phyloP scores from a whole-genome alignment of 2,113 vertebrate genomes.

The Gallinago paraguaiae region DNA sequence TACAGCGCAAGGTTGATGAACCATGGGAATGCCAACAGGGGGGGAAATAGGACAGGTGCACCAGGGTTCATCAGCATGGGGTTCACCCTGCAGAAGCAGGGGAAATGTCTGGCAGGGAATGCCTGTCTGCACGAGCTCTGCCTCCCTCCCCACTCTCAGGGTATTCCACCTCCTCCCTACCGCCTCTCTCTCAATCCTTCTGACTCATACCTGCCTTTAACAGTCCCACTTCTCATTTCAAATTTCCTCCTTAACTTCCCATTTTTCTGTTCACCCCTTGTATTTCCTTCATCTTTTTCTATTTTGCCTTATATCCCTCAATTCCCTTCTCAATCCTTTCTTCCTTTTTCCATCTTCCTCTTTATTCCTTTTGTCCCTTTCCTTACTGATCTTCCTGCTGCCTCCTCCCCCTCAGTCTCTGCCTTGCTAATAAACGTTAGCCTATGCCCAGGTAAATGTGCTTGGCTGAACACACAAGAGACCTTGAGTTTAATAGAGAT shows the following conservation, averaged over 20 bases:
- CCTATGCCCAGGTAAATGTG: background rate
- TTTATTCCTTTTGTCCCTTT: background rate
- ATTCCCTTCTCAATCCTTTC: background rate
- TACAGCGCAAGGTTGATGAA: background rate
- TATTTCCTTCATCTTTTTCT: background rate
- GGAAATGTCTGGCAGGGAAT: background rate
- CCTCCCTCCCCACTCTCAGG: background rate
- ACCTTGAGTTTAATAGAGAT: background rate
- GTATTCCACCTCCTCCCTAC: background rate
- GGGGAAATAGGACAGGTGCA: background rate
- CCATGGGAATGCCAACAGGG: background rate
- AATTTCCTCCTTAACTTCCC: background rate
- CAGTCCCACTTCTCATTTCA: background rate
- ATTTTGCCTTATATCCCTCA: background rate
- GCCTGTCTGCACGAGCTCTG: accelerated
- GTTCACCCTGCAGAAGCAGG: background rate
- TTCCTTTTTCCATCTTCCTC: background rate
- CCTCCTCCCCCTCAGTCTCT: background rate
- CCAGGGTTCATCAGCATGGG: background rate
- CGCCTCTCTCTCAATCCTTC: background rate
- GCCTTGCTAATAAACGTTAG: background rate
- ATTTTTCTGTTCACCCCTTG: background rate
- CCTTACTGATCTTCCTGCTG: background rate
- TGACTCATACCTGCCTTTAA: background rate
- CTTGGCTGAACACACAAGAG: background rate